These are phyloP conservation scores for Orthosia cruda DNA, from an alignment of 2,888 invertebrate genomes.

Conservation along the genomic window DNA sequence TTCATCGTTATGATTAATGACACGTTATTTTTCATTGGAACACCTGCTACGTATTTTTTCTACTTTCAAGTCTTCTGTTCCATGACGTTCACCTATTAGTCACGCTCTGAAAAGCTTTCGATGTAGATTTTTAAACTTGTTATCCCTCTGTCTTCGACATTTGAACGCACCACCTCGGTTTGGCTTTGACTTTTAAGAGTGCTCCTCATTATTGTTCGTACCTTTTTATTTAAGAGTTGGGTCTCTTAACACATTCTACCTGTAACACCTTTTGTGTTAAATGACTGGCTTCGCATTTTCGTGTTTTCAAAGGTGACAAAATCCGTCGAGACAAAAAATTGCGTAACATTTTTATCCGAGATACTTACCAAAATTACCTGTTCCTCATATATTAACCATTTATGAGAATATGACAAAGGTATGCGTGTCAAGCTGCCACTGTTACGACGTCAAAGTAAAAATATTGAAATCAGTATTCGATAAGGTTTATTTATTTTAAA, in stretches of 20 bases:
- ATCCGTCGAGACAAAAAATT: constrained; percentile 26
- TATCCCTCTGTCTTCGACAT: constrained; percentile 76
- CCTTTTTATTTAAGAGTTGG: constrained; percentile 67
- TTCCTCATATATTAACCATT: constrained; percentile 16
- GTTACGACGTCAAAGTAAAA: not conserved
- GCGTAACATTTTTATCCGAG: constrained; percentile 20
- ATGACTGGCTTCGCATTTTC: constrained; percentile 40
- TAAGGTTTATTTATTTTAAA: constrained; percentile 23
- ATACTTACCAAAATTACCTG: constrained; percentile 23
- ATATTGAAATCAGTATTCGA: not conserved
- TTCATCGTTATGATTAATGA: constrained; percentile 90
- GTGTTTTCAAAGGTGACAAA: constrained; percentile 48
- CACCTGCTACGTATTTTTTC: constrained; percentile 89
- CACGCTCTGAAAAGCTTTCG: constrained; percentile 85
- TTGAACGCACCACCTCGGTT: constrained; percentile 71
- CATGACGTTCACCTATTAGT: constrained; percentile 88
- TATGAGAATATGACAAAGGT: not conserved
- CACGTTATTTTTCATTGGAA: constrained; percentile 90
- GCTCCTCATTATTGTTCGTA: constrained; percentile 67
- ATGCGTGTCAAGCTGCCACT: not conserved
- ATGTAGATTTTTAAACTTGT: constrained; percentile 82
- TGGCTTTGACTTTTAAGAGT: constrained; percentile 71
- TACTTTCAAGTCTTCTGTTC: constrained; percentile 87
- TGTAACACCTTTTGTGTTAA: constrained; percentile 60
- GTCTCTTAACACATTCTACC: constrained; percentile 53